Base-by-base conservation (phyloP, 92 coral and sea anemone species). In the Metridium senile region DNA sequence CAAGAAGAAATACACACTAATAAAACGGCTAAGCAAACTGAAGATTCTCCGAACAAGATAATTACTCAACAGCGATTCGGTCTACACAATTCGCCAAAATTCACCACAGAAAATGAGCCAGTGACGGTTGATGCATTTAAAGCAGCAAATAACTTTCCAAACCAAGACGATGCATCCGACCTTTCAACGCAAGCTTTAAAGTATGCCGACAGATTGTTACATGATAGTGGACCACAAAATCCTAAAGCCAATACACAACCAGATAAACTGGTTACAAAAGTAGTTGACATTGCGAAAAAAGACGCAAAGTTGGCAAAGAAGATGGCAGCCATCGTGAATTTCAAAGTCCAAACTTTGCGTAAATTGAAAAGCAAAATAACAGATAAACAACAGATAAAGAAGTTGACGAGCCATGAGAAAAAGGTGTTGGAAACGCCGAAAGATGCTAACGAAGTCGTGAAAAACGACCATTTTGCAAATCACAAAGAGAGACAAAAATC, bases 371-470 rank as follows among this genome's bases (percentile, higher is more conserved):
- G 52, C 47, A 72, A 72, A 56, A 57, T 58, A 7, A 74, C 52
- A 9, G 51, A 57, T 3, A 29, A n/a, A 26, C 9, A 59, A 21
- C 9, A 74, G 56, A 47, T 56, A 29, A 33, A 57, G 33, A 33
- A 10, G 3, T 31, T 30, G 45, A 28, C 35, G 9, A 4, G 11
- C 21, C 39, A 30, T 20, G 69, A 28, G 69, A 63, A 63, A 28
- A 28, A 30, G 28, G 10, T 31, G 1, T 4, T 63, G n/a, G 45
- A 63, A 63, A 30, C 64, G 35, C 67, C 84, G 20, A 74, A 49
- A 23, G 76, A 79, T 31, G 59, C 25, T 0, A 79, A 70, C 46
- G 68, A 70, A 57, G 76, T 69, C 1, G 77, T 69, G 13, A 59
- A 79, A 31, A 67, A 21, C 51, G 31, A 58, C 22, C 43, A 0